These are phyloP conservation scores for Vicugna pacos DNA, from an alignment of 2,113 vertebrate genomes.

Conservation along the genomic window DNA sequence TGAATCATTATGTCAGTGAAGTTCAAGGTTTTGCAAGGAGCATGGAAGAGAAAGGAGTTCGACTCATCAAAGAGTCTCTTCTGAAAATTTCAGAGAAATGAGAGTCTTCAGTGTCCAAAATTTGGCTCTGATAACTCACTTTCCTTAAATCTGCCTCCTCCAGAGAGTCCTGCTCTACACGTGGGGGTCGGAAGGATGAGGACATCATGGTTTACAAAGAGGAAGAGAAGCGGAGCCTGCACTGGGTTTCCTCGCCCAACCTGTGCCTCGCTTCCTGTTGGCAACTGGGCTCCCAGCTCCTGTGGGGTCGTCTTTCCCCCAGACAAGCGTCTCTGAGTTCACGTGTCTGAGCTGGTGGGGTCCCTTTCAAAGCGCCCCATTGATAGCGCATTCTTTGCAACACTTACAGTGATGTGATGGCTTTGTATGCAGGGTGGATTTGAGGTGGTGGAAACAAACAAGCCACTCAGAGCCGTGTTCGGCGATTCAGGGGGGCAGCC, in stretches of 20 bases:
- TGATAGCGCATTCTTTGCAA: background rate
- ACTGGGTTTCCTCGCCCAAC: background rate
- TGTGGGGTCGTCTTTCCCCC: background rate
- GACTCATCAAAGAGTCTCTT: constrained; percentile 4
- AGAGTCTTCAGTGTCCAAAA: background rate
- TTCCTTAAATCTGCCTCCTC: background rate
- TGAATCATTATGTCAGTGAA: background rate
- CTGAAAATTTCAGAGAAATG: constrained; percentile 9
- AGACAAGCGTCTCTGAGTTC: background rate
- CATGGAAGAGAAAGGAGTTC: background rate
- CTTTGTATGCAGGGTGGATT: background rate
- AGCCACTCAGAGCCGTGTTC: background rate
- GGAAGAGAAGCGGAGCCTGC: background rate
- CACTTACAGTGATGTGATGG: background rate
- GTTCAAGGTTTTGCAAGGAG: background rate
- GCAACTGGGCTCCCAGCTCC: background rate
- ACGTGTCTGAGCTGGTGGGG: background rate
- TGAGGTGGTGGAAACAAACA: constrained; percentile 8
- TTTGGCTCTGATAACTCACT: background rate
- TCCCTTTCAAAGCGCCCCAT: background rate
- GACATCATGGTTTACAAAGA: background rate
- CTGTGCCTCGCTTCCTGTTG: background rate
- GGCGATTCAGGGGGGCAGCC: background rate
- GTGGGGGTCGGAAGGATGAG: background rate
- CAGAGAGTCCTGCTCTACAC: background rate